Evolutionary conservation across 2,113 vertebrate genomes (phyloP), one percentile per base, ranked within the genome.

Genomic region (Neoarius graeffei): DNA sequence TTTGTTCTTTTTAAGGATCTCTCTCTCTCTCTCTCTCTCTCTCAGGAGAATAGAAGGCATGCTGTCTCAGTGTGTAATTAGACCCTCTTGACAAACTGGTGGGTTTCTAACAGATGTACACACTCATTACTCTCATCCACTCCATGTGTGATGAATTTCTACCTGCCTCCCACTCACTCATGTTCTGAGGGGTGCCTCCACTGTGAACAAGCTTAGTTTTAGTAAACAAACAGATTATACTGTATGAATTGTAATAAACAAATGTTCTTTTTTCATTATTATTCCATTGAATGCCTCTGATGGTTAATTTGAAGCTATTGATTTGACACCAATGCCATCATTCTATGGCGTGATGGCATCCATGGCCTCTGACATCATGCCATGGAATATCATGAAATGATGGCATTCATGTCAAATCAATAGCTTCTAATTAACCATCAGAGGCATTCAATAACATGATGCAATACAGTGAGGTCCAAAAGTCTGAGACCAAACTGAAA

Each of bases 41-140:
- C 48, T 77, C 19, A 62, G 85, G 59, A 83, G 59, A 59, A 50
- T 23, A 85, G 52, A 73, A 85, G 59, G 52, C 59, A 77, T 83
- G 71, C 52, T 66, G 27, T 82, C 48, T 87, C 67, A 4, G 66
- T 82, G 64, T 82, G 83, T 80, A 90, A 90, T 90, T 88, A 88
- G 67, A 86, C 87, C 76, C 74, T 90, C 84, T 84, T 76, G 62
- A 86, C 85, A 87, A 84, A 89, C 77, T 82, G 76, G 86, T 88
- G 74, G 86, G 69, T 85, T 88, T 85, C 2, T 23, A 88, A 71
- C 83, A 90, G 80, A 90, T 90, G 83, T 86, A 83, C 89, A 90
- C 85, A 88, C 64, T 87, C 79, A 71, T 85, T 88, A 76, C 69
- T n/a, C 81, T 86, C 60, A 86, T 88, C 71, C 80, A 87, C 50